Percentiles rank a stretch among this genome's conserved stretches.
phyloP scores from a whole-genome alignment of 1,140 invertebrate genomes.

The Trissolcus basalis region DNA sequence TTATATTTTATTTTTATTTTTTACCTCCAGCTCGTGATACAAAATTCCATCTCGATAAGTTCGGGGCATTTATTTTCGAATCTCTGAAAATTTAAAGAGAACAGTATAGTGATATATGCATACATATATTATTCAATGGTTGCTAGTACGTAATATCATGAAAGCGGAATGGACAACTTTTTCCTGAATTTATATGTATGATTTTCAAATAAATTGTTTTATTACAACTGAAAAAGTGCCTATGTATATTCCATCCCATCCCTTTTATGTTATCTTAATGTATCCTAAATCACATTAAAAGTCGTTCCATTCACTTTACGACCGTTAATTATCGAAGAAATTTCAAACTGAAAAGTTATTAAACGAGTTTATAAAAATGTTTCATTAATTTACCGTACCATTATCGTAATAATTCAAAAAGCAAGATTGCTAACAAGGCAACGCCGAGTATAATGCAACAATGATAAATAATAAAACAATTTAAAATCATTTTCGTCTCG shows the following conservation, averaged over 20 bases:
- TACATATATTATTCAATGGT: conserved; percentile 17
- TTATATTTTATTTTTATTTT: neutral
- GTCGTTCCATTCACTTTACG: conserved; percentile 40
- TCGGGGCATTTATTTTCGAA: conserved; percentile 21
- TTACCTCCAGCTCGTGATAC: no score
- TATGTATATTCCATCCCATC: conserved; percentile 57
- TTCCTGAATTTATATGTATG: conserved; percentile 54
- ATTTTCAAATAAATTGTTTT: conserved; percentile 64
- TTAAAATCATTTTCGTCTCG: no score
- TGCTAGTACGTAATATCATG: conserved; percentile 23
- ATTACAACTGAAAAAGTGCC: conserved; percentile 59
- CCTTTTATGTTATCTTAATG: conserved; percentile 58
- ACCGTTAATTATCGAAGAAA: conserved; percentile 27
- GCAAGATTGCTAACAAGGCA: no score
- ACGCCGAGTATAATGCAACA: no score
- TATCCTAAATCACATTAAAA: conserved; percentile 59
- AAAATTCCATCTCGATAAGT: neutral
- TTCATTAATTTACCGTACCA: no score
- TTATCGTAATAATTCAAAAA: no score
- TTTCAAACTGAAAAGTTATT: no score
- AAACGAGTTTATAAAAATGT: no score
- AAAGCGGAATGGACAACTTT: conserved; percentile 36
- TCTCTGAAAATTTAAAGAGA: conserved; percentile 19
- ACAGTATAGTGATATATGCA: conserved; percentile 6
- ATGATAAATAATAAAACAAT: no score